A percentile compares a stretch with the other conserved stretches of the same genome.
These are phyloP conservation scores for Leuciscus idus DNA, from an alignment of 2,113 vertebrate genomes.

Conservation along the genomic window DNA sequence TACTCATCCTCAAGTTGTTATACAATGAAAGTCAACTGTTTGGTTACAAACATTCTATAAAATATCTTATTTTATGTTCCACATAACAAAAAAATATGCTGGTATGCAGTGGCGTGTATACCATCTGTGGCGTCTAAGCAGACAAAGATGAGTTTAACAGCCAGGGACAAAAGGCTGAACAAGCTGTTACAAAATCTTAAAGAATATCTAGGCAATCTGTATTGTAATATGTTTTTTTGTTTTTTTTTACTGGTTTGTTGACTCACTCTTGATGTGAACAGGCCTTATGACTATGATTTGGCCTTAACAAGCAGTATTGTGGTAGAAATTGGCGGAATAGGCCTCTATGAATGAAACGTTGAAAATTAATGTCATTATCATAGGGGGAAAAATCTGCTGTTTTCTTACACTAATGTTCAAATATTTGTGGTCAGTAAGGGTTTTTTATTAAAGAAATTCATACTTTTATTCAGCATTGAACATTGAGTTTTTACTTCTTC, in stretches of 20 bases:
- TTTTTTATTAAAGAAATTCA: not conserved
- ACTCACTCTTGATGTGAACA: not conserved
- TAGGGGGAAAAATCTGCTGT: not conserved
- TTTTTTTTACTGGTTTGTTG: not conserved
- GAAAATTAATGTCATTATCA: not conserved
- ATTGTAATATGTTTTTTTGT: not conserved
- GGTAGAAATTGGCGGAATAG: not conserved
- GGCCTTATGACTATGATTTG: not conserved
- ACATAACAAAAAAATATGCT: too few relatives aligned
- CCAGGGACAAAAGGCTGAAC: not conserved
- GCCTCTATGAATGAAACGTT: not conserved
- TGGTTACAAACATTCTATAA: too few relatives aligned
- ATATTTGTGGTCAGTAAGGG: too few relatives aligned
- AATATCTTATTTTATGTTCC: too few relatives aligned
- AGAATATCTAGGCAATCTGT: not conserved
- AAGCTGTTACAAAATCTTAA: not conserved
- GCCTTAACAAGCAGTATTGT: not conserved
- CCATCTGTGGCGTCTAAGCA: not conserved
- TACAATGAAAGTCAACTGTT: too few relatives aligned
- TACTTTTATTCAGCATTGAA: not conserved
- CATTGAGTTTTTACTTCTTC: too few relatives aligned
- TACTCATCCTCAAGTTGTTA: too few relatives aligned
- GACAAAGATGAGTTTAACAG: not conserved
- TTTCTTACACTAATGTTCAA: not conserved
- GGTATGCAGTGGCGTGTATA: not conserved